A percentile compares a stretch with the other conserved stretches of the same genome.
These are phyloP conservation scores for Pseudopodoces humilis DNA, from an alignment of 2,113 vertebrate genomes.

Conservation along the genomic window DNA sequence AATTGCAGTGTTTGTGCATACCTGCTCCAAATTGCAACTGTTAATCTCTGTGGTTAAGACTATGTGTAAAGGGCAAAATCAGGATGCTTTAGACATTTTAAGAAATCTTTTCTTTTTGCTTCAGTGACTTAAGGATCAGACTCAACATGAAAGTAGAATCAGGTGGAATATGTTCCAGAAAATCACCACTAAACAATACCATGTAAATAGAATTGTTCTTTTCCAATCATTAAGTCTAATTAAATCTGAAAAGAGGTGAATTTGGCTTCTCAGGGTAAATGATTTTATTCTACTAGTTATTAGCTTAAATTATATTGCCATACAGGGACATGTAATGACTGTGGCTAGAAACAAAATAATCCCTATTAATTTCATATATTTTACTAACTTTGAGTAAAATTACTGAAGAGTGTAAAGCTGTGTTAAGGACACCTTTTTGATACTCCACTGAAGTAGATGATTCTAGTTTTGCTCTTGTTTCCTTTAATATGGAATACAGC, in stretches of 20 bases:
- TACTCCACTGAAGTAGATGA: neutral
- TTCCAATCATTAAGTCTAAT: conserved; percentile 40
- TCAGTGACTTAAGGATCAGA: neutral
- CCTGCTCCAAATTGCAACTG: neutral
- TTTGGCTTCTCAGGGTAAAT: conserved; percentile 6
- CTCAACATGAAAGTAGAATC: neutral
- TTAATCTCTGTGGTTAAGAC: neutral
- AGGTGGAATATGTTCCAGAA: conserved; percentile 17
- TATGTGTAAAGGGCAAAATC: neutral
- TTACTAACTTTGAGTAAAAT: neutral
- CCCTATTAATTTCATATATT: neutral
- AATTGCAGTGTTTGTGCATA: neutral
- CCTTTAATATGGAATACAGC: neutral
- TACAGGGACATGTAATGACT: neutral
- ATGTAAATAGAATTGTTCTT: conserved; percentile 25
- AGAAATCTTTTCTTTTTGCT: neutral
- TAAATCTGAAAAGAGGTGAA: conserved; percentile 9
- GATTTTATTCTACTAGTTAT: neutral
- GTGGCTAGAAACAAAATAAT: neutral
- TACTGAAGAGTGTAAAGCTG: neutral
- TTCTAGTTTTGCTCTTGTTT: neutral
- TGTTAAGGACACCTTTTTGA: neutral
- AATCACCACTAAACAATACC: neutral
- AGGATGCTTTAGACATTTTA: neutral
- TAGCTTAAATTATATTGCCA: neutral